Evolutionary conservation across 2,888 invertebrate genomes (phyloP), one percentile per base, ranked within the genome.

Genomic region (Ichneumoninae sp.): DNA sequence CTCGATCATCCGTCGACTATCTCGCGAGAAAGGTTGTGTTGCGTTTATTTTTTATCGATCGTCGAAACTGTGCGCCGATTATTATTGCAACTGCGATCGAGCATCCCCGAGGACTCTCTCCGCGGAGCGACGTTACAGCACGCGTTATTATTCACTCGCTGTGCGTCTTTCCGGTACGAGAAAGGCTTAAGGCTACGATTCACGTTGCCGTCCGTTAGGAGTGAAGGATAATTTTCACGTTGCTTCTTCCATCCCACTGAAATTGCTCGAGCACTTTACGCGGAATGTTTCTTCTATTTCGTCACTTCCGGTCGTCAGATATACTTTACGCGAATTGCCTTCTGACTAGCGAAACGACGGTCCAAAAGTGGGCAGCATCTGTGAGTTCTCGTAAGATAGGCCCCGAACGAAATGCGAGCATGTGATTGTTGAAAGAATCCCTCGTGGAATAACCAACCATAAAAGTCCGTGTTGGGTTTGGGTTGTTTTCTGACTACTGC

Each of bases 151-250:
- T 44, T 50, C 33, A n/a, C 33, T 83, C 66, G 65, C 22, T 6
- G 8, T 60, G 30, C 54, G 19, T 65, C 22, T 65, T 33, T 65
- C 22, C 30, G 50, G 44, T 50, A n/a, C 26, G 5, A 44, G 57
- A 26, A 44, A 30, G 50, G 60, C 71, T 22, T 47, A 54, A 76
- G 75, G 71, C 65, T 52, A 52, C 26, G 66, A 80, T 71, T 71
- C 83, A 44, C 44, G 44, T 47, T 26, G 40, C 52, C 13, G 70
- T 71, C 60, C 66, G 71, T 71, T 82, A 75, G 26, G 5, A 50
- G 44, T 33, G 44, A 47, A 66, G 75, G 69, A 81, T 75, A 70
- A 70, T 81, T 81, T 75, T 81, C 47, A 19, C 44, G 26, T 47
- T 16, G 54, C 68, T 36, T 54, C 73, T 73, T 57, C 30, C 57